Conservation (phyloP, 2,888 invertebrate species). For the Spisula solida region DNA sequence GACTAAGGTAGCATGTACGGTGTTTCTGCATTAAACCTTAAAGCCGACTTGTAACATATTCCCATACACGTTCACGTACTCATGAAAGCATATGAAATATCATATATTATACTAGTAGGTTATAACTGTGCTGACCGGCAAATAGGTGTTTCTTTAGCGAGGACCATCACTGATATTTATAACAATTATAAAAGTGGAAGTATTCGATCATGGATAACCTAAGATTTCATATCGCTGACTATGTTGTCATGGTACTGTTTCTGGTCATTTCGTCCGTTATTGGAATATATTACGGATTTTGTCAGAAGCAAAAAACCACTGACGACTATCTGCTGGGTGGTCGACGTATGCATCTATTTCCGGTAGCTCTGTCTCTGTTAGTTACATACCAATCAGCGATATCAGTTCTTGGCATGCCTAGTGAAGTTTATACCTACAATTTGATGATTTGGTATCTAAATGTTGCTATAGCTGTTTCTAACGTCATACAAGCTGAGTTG, state of each 20-base stretch:
- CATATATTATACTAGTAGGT: no score
- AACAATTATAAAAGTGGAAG: no score
- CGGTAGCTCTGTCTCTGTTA: constrained; percentile 77
- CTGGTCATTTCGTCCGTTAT: constrained; percentile 63
- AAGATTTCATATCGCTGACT: constrained; percentile 60
- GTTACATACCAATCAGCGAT: constrained; percentile 80
- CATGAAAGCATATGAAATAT: no score
- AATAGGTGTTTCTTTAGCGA: no score
- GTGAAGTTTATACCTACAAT: constrained; percentile 74
- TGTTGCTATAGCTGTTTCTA: constrained; percentile 62
- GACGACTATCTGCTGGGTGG: constrained; percentile 78
- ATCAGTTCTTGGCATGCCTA: constrained; percentile 76
- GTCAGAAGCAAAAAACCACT: constrained; percentile 61
- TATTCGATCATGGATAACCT: constrained; percentile 2
- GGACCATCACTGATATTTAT: no score
- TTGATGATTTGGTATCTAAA: constrained; percentile 64
- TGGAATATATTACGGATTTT: constrained; percentile 69
- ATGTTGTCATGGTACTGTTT: constrained; percentile 62
- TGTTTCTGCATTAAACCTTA: no score
- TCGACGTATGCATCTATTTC: constrained; percentile 72
- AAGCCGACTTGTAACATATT: no score
- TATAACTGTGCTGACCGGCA: no score
- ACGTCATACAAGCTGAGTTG: constrained; percentile 60
- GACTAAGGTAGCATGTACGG: no score
- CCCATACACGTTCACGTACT: no score